Percentiles rank a stretch among this genome's conserved stretches.
Evolutionary conservation across 2,888 invertebrate species (phyloP).

Genomic region (Apamea monoglypha): DNA sequence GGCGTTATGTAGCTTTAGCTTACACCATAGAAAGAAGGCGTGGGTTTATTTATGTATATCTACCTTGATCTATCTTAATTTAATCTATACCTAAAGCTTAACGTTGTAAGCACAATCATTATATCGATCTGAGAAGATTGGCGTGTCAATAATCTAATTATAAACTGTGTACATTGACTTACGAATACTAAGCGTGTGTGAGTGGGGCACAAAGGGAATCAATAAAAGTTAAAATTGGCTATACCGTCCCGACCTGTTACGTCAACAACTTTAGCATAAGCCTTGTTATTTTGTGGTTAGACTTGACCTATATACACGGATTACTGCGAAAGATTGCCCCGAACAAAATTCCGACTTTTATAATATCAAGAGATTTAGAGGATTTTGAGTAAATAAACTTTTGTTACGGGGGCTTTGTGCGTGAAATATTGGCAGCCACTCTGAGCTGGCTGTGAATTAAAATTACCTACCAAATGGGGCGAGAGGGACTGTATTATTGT

Average conservation of each 20-base stretch:
- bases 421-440: slow-evolving; percentile 57
- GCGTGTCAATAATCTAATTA: slow-evolving; percentile 32
- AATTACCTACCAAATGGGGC: slow-evolving; percentile 27
- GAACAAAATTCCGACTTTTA: slow-evolving; percentile 56
- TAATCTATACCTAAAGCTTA: neutral
- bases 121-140: slow-evolving; percentile 13
- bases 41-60: neutral
- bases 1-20: neutral
- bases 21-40: neutral
- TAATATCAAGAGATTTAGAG: slow-evolving; percentile 60
- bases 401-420: slow-evolving; percentile 55
- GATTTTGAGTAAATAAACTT: slow-evolving; percentile 62
- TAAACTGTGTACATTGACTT: slow-evolving; percentile 21
- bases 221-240: slow-evolving; percentile 55
- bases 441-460: slow-evolving; percentile 24
- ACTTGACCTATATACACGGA: slow-evolving; percentile 61
- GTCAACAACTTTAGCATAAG: slow-evolving; percentile 57
- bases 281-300: slow-evolving; percentile 59
- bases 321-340: slow-evolving; percentile 55
- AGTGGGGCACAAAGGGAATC: slow-evolving; percentile 26
- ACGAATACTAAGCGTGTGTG: slow-evolving; percentile 5
- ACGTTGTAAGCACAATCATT: slow-evolving; percentile 1
- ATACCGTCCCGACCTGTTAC: slow-evolving; percentile 25
- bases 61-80: slow-evolving; percentile 4
- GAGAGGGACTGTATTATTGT: slow-evolving; percentile 15